These are phyloP conservation scores for Nansenia antarctica DNA, from an alignment of 2,113 vertebrate species.

Conservation along the genomic window DNA sequence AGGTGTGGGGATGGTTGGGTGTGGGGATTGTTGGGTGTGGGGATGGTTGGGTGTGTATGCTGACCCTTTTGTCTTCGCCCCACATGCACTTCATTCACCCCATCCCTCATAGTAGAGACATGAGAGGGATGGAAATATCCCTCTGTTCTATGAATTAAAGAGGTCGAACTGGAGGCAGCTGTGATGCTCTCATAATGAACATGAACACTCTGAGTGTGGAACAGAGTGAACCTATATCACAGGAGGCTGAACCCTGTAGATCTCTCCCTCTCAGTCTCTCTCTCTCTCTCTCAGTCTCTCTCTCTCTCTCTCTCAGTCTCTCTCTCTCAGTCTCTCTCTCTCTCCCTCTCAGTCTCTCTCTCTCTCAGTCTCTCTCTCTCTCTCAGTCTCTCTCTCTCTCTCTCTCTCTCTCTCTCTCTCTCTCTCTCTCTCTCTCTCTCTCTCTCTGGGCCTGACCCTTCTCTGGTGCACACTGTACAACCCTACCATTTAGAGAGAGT, in stretches of 20 bases:
- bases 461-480: too few relatives aligned
- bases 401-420: background rate
- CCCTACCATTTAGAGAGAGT: too few relatives aligned
- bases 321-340: background rate
- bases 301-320: background rate
- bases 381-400: background rate
- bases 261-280: too few relatives aligned
- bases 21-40: too few relatives aligned
- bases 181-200: slow-evolving; percentile 11
- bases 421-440: too few relatives aligned
- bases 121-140: background rate
- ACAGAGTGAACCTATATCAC: background rate
- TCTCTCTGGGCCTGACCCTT: too few relatives aligned
- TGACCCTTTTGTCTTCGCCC: background rate
- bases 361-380: background rate
- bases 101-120: background rate
- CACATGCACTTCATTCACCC: background rate
- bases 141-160: background rate
- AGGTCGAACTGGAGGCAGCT: background rate
- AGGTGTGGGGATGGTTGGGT: too few relatives aligned
- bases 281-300: background rate
- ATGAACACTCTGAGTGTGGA: background rate
- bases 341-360: background rate
- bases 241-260: background rate
- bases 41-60: too few relatives aligned